Evolutionary conservation across 2,888 invertebrate genomes (phyloP), one percentile per base, ranked within the genome.

Genomic region (Perdita meconis): DNA sequence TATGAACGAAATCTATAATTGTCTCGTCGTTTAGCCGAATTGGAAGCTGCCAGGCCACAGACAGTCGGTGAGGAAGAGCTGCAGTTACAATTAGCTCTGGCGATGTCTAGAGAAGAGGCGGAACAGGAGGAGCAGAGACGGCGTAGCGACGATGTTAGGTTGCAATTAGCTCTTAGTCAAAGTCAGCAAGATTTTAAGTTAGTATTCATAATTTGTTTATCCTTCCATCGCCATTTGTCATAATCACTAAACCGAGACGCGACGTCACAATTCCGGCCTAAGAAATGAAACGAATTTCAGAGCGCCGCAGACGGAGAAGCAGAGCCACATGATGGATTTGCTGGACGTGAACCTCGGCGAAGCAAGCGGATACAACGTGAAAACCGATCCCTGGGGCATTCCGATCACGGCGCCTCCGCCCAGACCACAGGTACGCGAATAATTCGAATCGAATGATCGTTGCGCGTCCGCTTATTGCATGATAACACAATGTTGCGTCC

Each of bases 71-170:
- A 99, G 93, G 99, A 99, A 93, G 99, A 99, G 92, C 94, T 99
- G 82, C 99, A 99, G 93, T 94, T 99, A 84, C 99, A 99, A 93
- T 94, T 99, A 89, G 99, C 99, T 57, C 94, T 99, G 91, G 99
- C 99, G 67, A 98, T 99, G 97, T 98, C 98, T 59, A 95, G 98
- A 80, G 99, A 99, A 93, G 99, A 99, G 93, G 98, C 98, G 36
- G 99, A 99, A 91, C 96, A 98, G 87, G 98, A 99, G 92, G 98
- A 98, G 93, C 96, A 98, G 85, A 95, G 98, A 91, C 94, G 98
- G 73, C 96, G 98, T 82, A 97, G 97, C 86, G 99, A 99, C 93
- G 99, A 99, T 93, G 98, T 99, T 81, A 95, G 99, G 82, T 94
- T 99, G 85, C 98, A 99, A 93, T 94, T 99, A 92, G 99, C 98